phyloP scores from a whole-genome alignment of 2,888 invertebrate species.

The Aethes cnicana region DNA sequence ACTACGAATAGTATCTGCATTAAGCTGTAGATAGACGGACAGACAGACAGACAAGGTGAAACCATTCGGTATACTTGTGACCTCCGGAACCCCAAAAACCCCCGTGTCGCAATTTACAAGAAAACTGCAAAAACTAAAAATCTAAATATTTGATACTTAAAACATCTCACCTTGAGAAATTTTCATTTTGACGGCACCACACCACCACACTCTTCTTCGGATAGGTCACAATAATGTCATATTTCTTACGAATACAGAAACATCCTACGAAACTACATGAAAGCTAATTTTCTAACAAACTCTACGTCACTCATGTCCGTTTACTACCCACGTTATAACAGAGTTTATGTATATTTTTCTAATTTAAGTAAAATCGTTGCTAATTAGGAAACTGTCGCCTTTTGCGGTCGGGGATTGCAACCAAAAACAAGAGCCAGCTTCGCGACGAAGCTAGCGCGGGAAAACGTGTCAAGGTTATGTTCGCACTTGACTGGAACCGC shows the following conservation, averaged over 20 bases:
- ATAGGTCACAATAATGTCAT: conserved; percentile 59
- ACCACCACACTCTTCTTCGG: conserved; percentile 42
- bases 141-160: too few relatives aligned
- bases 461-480: conserved; percentile 79
- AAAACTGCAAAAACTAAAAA: too few relatives aligned
- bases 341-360: background rate
- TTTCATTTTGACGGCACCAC: conserved; percentile 61
- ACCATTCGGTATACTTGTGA: too few relatives aligned
- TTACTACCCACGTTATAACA: too few relatives aligned
- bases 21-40: too few relatives aligned
- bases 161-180: conserved; percentile 57
- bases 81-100: too few relatives aligned
- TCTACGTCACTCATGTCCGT: conserved; percentile 19
- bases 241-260: conserved; percentile 27
- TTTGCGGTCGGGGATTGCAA: conserved; percentile 69
- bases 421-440: conserved; percentile 63
- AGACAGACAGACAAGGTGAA: too few relatives aligned
- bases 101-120: too few relatives aligned
- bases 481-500: conserved; percentile 62
- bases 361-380: conserved; percentile 33
- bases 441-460: conserved; percentile 67
- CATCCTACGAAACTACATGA: conserved; percentile 7
- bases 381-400: conserved; percentile 59
- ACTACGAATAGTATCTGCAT: too few relatives aligned
- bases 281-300: conserved; percentile 2